phyloP scores from a whole-genome alignment of 2,113 vertebrate species.

The Puffinus mauretanicus region DNA sequence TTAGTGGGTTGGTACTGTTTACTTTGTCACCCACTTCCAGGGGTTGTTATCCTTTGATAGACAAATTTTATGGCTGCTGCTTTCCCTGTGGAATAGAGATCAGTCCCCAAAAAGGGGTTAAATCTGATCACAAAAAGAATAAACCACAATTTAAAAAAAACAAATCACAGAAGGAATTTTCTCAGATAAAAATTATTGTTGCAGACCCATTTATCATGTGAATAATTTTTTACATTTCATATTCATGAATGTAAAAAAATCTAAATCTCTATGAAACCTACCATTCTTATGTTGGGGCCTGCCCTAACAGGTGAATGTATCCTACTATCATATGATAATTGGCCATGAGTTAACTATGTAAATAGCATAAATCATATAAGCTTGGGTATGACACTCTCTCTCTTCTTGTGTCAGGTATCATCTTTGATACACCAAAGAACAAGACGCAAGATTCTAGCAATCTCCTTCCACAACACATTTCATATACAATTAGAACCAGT shows the following conservation, averaged over 20 bases:
- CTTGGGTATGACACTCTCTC: background rate
- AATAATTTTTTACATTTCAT: background rate
- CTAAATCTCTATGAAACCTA: background rate
- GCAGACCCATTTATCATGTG: background rate
- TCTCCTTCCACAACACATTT: slow-evolving; percentile 42
- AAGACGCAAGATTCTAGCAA: background rate
- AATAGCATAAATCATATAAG: background rate
- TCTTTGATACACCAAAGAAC: slow-evolving; percentile 40
- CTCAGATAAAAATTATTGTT: background rate
- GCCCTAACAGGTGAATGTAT: background rate
- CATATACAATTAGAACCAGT: slow-evolving; percentile 71
- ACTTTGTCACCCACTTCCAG: background rate
- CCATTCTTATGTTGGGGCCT: background rate
- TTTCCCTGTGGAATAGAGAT: background rate
- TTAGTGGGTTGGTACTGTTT: background rate
- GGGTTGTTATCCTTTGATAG: background rate
- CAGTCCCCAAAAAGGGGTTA: background rate
- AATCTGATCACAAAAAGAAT: background rate
- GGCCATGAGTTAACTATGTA: background rate
- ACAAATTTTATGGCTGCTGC: background rate
- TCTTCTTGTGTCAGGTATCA: slow-evolving; percentile 56
- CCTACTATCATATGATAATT: background rate
- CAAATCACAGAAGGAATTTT: background rate
- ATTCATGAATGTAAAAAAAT: background rate
- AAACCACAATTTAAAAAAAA: background rate